Evolutionary conservation across 2,888 invertebrate species (phyloP), one percentile per base, ranked within the genome.

Genomic region (Calameuta filiformis): DNA sequence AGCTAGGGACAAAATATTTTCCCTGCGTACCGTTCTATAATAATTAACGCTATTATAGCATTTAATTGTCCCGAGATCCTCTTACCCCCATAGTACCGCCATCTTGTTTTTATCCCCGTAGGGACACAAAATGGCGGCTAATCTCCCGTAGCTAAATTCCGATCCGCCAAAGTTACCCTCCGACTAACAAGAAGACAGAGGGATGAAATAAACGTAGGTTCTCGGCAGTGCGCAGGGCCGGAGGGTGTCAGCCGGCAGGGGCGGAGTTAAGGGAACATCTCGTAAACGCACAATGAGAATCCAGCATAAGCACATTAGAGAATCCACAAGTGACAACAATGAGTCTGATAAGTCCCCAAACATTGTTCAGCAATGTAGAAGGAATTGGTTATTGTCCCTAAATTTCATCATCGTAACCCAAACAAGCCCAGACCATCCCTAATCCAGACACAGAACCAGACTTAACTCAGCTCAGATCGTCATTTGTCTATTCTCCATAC

Each of bases 41-140:
- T 88, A 88, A 88, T 88, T 87, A 88, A 87, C 84, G 84, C 86
- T 84, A 88, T 88, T 87, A 87, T 85, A 85, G 87, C 86, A 86
- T 87, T 88, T 87, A 88, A 88, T 88, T 88, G 87, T 83, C 85
- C 85, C 85, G 82, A 85, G 84, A 81, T 79, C 83, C 83, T 79
- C 79, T 81, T 1, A 79, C 81, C 81, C 79, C 81, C 73, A 74
- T 56, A 77, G 79, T 80, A 75, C 76, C 85, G 86, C 87, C 88
- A 88, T 88, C 85, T 88, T 87, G 86, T 87, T 87, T 88, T 84
- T 83, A 79, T 73, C 71, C 73, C 76, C 76, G 74, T 33, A 68
- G 76, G 69, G 77, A 80, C 75, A 76, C 77, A 84, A 82, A 83
- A 83, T 82, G 82, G 82, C 79, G 79, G 79, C 78, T 78, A 81